Conservation (phyloP, 2,113 vertebrate species). For the Chionomys nivalis region DNA sequence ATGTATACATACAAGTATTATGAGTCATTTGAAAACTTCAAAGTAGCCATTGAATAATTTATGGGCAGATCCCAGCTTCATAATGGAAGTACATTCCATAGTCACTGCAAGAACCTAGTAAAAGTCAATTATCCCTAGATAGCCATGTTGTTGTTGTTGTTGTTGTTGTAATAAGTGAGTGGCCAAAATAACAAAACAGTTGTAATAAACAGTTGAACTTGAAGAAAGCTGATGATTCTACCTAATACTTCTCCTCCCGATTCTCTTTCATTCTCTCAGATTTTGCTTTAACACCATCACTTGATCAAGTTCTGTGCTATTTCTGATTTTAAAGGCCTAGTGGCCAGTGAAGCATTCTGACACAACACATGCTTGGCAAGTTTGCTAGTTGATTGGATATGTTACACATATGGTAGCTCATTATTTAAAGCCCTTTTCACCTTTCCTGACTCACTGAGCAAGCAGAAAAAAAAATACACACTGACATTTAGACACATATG, state of each 20-base stretch:
- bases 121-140: slow-evolving; percentile 20
- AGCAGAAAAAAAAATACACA: slow-evolving; percentile 58
- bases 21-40: not conserved
- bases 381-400: slow-evolving; percentile 62
- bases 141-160: not conserved
- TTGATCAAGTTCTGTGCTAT: slow-evolving; percentile 39
- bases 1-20: not conserved
- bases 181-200: slow-evolving; percentile 13
- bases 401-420: slow-evolving; percentile 60
- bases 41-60: slow-evolving; percentile 6
- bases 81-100: slow-evolving; percentile 6
- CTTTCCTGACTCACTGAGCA: slow-evolving; percentile 59
- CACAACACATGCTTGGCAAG: slow-evolving; percentile 44
- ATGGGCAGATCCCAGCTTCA: slow-evolving; percentile 1
- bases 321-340: slow-evolving; percentile 41
- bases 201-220: slow-evolving; percentile 16
- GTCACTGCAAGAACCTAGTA: slow-evolving; percentile 4
- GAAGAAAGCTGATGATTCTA: not conserved
- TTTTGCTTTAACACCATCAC: slow-evolving; percentile 58
- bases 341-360: not conserved
- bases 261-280: slow-evolving; percentile 44
- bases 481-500: slow-evolving; percentile 63
- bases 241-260: not conserved
- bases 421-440: slow-evolving; percentile 59
- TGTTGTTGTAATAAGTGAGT: not conserved